Conservation (phyloP, 2,888 invertebrate species). For the Ormia ochracea region DNA sequence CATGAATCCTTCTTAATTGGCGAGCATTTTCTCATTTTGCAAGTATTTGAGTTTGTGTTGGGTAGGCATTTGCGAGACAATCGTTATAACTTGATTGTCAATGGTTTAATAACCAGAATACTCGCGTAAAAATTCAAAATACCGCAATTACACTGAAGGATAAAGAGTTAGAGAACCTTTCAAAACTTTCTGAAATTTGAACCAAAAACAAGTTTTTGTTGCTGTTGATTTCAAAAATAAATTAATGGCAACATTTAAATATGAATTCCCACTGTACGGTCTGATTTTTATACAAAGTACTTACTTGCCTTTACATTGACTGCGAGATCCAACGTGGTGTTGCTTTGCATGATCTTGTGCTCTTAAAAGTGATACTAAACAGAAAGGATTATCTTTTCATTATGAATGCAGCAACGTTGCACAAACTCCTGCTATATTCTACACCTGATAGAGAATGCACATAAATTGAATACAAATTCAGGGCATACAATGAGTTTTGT, state of each 20-base stretch:
- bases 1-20: slow-evolving; percentile 40
- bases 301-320: slow-evolving; percentile 42
- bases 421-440: slow-evolving; percentile 47
- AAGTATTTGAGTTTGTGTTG: slow-evolving; percentile 20
- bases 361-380: slow-evolving; percentile 43
- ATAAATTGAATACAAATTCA: not conserved
- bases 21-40: not conserved
- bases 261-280: not conserved
- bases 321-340: slow-evolving; percentile 45
- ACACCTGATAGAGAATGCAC: not conserved
- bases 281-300: slow-evolving; percentile 1
- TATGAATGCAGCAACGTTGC: slow-evolving; percentile 22
- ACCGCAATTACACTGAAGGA: no score
- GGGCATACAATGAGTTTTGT: not conserved
- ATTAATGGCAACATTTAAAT: not conserved
- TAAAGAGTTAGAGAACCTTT: no score
- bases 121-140: no score
- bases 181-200: no score
- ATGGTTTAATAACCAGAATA: slow-evolving; percentile 57
- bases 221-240: no score
- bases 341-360: slow-evolving; percentile 48
- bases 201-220: no score
- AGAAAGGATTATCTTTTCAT: slow-evolving; percentile 33
- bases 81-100: slow-evolving; percentile 49
- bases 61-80: slow-evolving; percentile 25